A percentile compares a stretch with the other conserved stretches of the same genome.
phyloP scores from a whole-genome alignment of 1,140 invertebrate genomes.

The Saxidomus purpurata region DNA sequence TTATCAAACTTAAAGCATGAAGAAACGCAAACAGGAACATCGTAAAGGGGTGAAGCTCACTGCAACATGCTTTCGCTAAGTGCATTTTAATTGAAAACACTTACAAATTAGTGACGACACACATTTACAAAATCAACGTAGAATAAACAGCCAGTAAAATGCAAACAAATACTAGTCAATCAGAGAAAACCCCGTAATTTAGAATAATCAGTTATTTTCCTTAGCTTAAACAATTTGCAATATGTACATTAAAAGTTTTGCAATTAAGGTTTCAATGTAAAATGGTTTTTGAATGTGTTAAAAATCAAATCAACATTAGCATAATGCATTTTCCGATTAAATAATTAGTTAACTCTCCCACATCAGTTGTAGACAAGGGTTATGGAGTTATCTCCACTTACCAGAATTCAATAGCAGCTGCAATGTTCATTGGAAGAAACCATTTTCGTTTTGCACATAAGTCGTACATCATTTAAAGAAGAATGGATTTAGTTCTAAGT shows the following conservation, averaged over 20 bases:
- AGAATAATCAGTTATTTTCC: background rate
- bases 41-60: slow-evolving; percentile 19
- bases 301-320: background rate
- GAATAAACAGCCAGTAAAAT: background rate
- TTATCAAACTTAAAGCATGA: slow-evolving; percentile 42
- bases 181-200: background rate
- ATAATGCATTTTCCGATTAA: too few relatives aligned
- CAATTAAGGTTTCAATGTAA: background rate
- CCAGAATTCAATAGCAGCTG: too few relatives aligned
- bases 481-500: too few relatives aligned
- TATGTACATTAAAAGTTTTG: background rate
- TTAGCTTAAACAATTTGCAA: background rate
- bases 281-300: background rate
- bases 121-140: background rate
- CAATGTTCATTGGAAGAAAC: too few relatives aligned
- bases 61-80: slow-evolving; percentile 7
- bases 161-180: background rate
- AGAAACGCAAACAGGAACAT: slow-evolving; percentile 1
- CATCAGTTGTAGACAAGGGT: too few relatives aligned
- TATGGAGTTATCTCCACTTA: too few relatives aligned
- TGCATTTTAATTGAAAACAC: slow-evolving; percentile 24
- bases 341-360: too few relatives aligned
- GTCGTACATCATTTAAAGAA: too few relatives aligned
- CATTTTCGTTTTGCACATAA: too few relatives aligned
- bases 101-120: background rate